Conservation (phyloP, 2,113 vertebrate species). For the Cochlearius cochlearius region DNA sequence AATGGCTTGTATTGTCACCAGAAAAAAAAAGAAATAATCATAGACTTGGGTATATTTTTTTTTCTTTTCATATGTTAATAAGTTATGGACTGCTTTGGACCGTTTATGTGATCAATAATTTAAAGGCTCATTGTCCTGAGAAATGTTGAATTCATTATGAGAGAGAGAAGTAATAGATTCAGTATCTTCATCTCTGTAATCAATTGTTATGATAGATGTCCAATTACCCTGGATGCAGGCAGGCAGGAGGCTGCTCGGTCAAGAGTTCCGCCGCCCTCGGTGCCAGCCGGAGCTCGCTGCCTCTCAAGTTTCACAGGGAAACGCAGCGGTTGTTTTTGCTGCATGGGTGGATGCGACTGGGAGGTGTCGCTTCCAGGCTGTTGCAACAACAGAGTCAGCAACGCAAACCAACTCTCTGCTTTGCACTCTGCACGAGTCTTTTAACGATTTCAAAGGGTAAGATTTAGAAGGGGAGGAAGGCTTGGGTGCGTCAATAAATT, state of each 20-base stretch:
- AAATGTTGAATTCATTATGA: slow-evolving; percentile 38
- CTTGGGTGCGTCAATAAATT: not conserved
- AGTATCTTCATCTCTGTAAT: slow-evolving; percentile 21
- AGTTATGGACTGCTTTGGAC: slow-evolving; percentile 7
- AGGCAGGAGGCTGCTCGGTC: not conserved
- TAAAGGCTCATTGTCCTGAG: slow-evolving; percentile 41
- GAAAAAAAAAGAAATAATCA: not conserved
- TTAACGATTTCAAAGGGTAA: not conserved
- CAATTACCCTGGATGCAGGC: not conserved
- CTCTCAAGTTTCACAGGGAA: not conserved
- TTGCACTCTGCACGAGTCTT: not conserved
- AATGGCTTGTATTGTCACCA: not conserved
- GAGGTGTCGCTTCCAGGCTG: not conserved
- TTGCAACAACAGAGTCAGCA: not conserved
- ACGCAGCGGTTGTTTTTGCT: not conserved
- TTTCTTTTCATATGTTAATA: not conserved
- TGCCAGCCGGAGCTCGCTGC: not conserved
- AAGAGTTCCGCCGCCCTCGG: not conserved
- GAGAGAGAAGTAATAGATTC: not conserved
- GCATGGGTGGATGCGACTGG: not conserved
- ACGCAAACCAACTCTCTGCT: not conserved
- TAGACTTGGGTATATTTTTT: not conserved
- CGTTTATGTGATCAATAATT: not conserved
- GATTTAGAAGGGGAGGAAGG: not conserved
- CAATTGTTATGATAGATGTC: not conserved